A percentile compares a stretch with the other conserved stretches of the same genome.
phyloP scores from a whole-genome alignment of 2,888 invertebrate species.

The Leptothorax acervorum region DNA sequence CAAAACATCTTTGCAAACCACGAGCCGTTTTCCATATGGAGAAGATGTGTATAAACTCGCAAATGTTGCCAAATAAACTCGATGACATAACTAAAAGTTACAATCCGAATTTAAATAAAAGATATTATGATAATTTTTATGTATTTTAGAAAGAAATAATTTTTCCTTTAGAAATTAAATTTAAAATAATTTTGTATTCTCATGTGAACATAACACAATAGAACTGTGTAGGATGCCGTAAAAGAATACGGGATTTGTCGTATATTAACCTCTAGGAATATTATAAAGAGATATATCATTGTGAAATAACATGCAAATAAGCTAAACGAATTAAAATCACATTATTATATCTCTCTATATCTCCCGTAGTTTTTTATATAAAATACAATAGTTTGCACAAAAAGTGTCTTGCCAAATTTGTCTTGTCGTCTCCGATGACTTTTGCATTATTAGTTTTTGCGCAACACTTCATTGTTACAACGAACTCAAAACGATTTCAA shows the following conservation, averaged over 20 bases:
- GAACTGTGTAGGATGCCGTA: background rate
- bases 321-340: background rate
- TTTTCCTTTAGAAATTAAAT: background rate
- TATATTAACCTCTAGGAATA: background rate
- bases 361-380: background rate
- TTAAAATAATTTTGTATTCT: background rate
- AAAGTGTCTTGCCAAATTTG: background rate
- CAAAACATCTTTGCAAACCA: background rate
- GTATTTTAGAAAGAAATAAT: background rate
- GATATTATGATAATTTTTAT: background rate
- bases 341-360: background rate
- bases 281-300: slow-evolving; percentile 5
- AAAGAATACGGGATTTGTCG: background rate
- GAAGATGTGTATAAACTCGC: background rate
- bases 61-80: background rate
- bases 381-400: background rate
- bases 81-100: background rate
- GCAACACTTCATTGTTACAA: background rate
- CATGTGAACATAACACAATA: background rate
- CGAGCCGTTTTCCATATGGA: background rate
- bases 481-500: no score
- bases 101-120: background rate
- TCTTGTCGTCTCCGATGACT: background rate
- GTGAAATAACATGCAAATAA: background rate
- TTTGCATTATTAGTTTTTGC: background rate